Base-by-base conservation (phyloP, 1,140 invertebrate species). In the Sipha flava region DNA sequence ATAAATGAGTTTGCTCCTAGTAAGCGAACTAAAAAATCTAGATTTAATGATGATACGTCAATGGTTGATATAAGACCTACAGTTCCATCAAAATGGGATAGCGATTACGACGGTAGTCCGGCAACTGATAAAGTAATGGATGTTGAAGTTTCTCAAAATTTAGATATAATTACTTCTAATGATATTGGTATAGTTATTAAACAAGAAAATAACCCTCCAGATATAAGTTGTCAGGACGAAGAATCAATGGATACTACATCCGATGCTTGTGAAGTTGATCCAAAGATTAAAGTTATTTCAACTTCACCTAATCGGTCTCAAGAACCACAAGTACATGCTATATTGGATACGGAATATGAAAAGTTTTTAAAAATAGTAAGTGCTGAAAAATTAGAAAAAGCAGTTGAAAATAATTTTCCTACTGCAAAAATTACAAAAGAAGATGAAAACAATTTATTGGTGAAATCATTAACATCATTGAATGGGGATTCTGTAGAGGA, bases 41-140 rank as follows among this genome's bases (percentile, higher is more conserved):
- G 73, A 77, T 77, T 77, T 12, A 43, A 54, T 40, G 31, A 75
- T 57, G 52, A 77, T 45, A 31, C 47, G 37, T 59, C 34, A 59
- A 10, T 45, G 16, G 34, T 59, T 23, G 73, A 77, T 59, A 43
- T 77, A 57, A 77, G 73, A 40, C 73, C 73, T 29, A 77, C 72
- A 4, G 70, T 80, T 29, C 81, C 59, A 40, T 82, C 82, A 0
- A 82, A 81, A 77, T 82, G 82, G 82, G 82, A 82, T 79, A 82
- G 82, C 64, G 82, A 82, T 75, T 82, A 82, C 62, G 81, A 82
- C 45, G 80, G 81, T 52, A 80, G 80, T 77, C 70, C 80, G 18
- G 49, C n/a, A 54, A 59, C n/a, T 45, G 68, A 54, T 6, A 59
- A 73, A 49, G 6, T 59, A 29, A 5, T 21, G 9, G 18, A 77